Conservation (phyloP, 2,113 vertebrate species). For the Forbesichthys papilliferus region DNA sequence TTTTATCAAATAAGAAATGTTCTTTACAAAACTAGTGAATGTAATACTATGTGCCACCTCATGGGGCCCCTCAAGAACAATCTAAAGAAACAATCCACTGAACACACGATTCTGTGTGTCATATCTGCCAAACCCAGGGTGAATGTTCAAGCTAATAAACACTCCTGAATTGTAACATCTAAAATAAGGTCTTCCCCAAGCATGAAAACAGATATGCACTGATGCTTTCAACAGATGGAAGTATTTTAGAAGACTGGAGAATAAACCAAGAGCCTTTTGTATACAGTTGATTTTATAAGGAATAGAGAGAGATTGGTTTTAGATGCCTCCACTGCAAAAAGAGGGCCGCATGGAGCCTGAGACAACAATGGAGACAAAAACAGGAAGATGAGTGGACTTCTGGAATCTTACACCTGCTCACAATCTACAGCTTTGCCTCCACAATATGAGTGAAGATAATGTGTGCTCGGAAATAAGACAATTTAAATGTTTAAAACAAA, state of each 20-base stretch:
- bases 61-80: too few relatives aligned
- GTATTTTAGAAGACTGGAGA: background rate
- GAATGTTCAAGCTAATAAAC: too few relatives aligned
- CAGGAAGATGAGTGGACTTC: constrained; percentile 56
- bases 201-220: constrained; percentile 1
- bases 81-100: too few relatives aligned
- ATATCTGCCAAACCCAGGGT: too few relatives aligned
- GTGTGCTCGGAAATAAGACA: background rate
- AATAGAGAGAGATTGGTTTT: constrained; percentile 38
- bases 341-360: constrained; percentile 13
- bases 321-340: constrained; percentile 38
- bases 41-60: too few relatives aligned
- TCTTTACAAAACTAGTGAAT: too few relatives aligned
- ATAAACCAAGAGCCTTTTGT: background rate
- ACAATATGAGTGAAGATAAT: constrained; percentile 8
- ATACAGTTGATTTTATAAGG: constrained; percentile 15
- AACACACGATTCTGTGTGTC: too few relatives aligned
- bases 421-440: constrained; percentile 4
- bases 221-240: constrained; percentile 11
- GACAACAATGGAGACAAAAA: constrained; percentile 66
- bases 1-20: too few relatives aligned
- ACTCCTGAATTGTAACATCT: background rate
- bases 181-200: background rate
- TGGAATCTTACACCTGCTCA: constrained; percentile 58
- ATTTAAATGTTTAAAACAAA: background rate